phyloP scores from a whole-genome alignment of 2,888 invertebrate species.

The Papilio gigon region DNA sequence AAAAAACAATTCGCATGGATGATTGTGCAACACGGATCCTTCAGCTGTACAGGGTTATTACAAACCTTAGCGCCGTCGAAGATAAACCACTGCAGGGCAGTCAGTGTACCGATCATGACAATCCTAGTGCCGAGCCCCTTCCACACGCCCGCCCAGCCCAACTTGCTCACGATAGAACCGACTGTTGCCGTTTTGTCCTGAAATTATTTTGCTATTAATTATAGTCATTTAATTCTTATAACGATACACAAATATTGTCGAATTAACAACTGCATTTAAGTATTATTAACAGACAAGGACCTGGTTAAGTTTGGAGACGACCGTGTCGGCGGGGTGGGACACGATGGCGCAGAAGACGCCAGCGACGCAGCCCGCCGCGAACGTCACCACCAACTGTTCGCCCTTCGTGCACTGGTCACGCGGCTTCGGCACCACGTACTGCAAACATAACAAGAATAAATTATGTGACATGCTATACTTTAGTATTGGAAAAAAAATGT shows the following conservation, averaged over 20 bases:
- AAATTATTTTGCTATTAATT: not conserved
- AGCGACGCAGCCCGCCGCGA: slow-evolving; percentile 96
- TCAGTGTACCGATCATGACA: slow-evolving; percentile 97
- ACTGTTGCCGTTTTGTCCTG: slow-evolving; percentile 72
- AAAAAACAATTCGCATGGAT: too few species aligned
- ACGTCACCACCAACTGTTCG: slow-evolving; percentile 97
- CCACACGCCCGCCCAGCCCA: slow-evolving; percentile 39
- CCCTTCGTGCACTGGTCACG: slow-evolving; percentile 93
- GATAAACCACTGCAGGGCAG: slow-evolving; percentile 97
- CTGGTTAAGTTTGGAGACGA: slow-evolving; percentile 98
- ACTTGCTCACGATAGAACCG: slow-evolving; percentile 60
- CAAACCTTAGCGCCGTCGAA: slow-evolving; percentile 94
- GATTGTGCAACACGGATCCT: too few species aligned
- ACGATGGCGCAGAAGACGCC: slow-evolving; percentile 99
- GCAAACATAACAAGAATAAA: slow-evolving; percentile 46
- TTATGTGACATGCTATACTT: not conserved
- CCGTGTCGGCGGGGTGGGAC: slow-evolving; percentile 99
- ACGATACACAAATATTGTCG: not conserved
- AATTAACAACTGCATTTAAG: too few species aligned
- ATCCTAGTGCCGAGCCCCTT: slow-evolving; percentile 84
- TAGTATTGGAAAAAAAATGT: not conserved
- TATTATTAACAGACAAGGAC: too few species aligned
- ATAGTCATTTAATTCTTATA: not conserved
- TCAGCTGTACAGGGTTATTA: not conserved
- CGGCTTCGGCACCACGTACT: slow-evolving; percentile 95